Evolutionary conservation across 2,113 vertebrate genomes (phyloP).

Genomic region (Irena cyanogastra): DNA sequence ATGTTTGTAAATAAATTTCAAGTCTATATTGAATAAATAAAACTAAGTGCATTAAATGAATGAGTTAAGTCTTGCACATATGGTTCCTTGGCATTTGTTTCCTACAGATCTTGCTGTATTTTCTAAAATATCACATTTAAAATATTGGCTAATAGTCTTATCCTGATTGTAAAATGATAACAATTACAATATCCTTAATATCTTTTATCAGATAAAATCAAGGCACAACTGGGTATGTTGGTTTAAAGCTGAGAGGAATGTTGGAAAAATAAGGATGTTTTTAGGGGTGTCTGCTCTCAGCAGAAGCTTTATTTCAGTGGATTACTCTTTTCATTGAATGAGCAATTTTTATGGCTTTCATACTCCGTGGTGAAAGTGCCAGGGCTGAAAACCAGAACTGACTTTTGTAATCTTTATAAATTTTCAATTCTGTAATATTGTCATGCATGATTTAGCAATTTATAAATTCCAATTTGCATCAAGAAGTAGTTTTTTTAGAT

Average conservation of each 20-base stretch:
- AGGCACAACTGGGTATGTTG: background rate
- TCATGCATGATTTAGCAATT: background rate
- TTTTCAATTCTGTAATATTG: background rate
- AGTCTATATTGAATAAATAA: background rate
- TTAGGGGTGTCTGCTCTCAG: background rate
- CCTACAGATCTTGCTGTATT: background rate
- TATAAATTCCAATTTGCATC: background rate
- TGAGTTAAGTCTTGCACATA: background rate
- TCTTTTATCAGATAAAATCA: background rate
- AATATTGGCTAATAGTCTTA: background rate
- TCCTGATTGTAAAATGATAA: background rate
- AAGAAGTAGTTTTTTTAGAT: background rate
- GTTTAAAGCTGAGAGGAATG: background rate
- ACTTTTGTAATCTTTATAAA: background rate
- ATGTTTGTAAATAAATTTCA: background rate
- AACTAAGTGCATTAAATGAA: background rate
- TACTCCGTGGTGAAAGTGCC: background rate
- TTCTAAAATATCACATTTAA: background rate
- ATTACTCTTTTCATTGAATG: background rate
- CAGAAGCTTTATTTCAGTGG: background rate
- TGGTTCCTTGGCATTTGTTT: background rate
- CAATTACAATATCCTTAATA: background rate
- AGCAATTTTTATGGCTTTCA: background rate
- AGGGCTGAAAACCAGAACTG: background rate
- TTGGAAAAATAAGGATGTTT: background rate